Percentiles rank a stretch among this genome's conserved stretches.
Evolutionary conservation across 2,888 invertebrate genomes (phyloP).

Genomic region (Anodontia alba): DNA sequence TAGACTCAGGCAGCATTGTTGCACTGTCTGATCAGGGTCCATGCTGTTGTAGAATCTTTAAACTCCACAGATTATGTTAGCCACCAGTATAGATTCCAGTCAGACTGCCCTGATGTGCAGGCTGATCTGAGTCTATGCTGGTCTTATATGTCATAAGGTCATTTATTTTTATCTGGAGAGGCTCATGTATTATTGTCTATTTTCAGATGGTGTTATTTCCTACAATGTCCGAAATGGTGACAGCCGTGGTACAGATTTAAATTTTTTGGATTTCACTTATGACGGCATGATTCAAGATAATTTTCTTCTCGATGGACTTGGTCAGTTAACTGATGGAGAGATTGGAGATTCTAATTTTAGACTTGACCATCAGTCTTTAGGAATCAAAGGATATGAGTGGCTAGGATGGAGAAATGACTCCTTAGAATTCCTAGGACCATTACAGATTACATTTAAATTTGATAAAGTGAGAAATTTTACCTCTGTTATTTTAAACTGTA

Average conservation of each 20-base stretch:
- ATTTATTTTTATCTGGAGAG: too few relatives aligned
- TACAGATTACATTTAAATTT: slow-evolving; percentile 94
- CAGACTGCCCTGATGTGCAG: too few relatives aligned
- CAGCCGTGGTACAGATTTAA: slow-evolving; percentile 91
- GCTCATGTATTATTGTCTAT: neutral
- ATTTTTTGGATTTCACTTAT: slow-evolving; percentile 93
- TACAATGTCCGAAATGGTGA: slow-evolving; percentile 96
- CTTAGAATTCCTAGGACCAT: slow-evolving; percentile 88
- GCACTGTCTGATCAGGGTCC: too few relatives aligned
- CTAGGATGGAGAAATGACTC: slow-evolving; percentile 92
- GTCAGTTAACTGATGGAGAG: slow-evolving; percentile 93
- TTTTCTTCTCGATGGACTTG: slow-evolving; percentile 91
- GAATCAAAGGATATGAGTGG: slow-evolving; percentile 92
- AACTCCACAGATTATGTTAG: too few relatives aligned
- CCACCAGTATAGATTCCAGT: too few relatives aligned
- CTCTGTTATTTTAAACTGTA: slow-evolving; percentile 92
- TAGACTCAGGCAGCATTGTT: too few relatives aligned
- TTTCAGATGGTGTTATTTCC: slow-evolving; percentile 91
- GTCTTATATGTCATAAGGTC: too few relatives aligned
- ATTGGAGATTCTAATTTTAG: slow-evolving; percentile 91
- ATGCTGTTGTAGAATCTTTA: too few relatives aligned
- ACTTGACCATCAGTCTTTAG: slow-evolving; percentile 88
- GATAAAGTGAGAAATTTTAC: slow-evolving; percentile 95
- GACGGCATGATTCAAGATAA: slow-evolving; percentile 89
- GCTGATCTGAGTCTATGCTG: too few relatives aligned